Conservation (phyloP, 2,888 invertebrate species). For the Spilarctia lutea region DNA sequence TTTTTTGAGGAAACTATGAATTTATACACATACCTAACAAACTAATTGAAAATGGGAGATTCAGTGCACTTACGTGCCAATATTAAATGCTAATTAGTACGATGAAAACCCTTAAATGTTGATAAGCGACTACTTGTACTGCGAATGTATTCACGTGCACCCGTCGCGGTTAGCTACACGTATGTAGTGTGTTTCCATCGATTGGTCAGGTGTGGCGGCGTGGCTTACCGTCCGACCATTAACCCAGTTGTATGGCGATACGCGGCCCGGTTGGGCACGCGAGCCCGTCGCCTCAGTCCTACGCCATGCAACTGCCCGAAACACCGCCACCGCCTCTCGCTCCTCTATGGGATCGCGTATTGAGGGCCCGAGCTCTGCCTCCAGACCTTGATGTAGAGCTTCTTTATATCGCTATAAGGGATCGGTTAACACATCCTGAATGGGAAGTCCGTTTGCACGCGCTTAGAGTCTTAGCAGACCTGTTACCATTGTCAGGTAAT, state of each 20-base stretch:
- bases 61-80: conserved; percentile 24
- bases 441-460: conserved; percentile 95
- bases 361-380: conserved; percentile 91
- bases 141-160: conserved; percentile 37
- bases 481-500: conserved; percentile 90
- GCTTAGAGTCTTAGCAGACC: conserved; percentile 91
- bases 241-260: conserved; percentile 83
- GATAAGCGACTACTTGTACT: conserved; percentile 29
- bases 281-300: conserved; percentile 65
- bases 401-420: conserved; percentile 90
- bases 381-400: conserved; percentile 88
- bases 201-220: conserved; percentile 83
- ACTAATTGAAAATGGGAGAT: conserved; percentile 22
- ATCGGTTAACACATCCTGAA: conserved; percentile 92
- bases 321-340: conserved; percentile 87
- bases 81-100: conserved; percentile 32
- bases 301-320: conserved; percentile 82
- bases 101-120: conserved; percentile 34
- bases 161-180: conserved; percentile 38
- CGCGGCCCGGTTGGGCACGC: conserved; percentile 81
- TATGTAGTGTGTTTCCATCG: conserved; percentile 71
- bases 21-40: conserved; percentile 16
- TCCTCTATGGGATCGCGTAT: conserved; percentile 93
- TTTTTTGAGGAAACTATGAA: neutral
- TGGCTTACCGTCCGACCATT: conserved; percentile 84